Percentiles rank a stretch among this genome's conserved stretches.
Evolutionary conservation across 2,797 vertebrate genomes (phyloP).

Genomic region (Pterois miles): DNA sequence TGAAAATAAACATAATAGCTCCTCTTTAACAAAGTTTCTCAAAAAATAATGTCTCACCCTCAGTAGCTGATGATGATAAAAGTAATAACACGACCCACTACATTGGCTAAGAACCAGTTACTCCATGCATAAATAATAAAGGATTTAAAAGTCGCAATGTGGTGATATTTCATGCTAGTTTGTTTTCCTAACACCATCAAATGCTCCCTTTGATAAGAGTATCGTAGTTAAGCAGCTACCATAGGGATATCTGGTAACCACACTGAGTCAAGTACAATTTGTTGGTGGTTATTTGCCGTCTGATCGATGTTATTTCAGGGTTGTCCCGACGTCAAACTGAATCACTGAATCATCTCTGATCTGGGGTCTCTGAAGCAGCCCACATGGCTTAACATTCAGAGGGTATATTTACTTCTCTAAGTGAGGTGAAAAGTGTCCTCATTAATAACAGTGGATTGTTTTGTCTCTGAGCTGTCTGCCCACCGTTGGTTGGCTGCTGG

Average conservation of each 20-base stretch:
- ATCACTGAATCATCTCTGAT: constrained; percentile 52
- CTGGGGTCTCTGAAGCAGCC: constrained; percentile 37
- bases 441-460: constrained; percentile 66
- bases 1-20: no score
- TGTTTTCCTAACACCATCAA: not conserved
- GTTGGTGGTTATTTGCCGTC: constrained; percentile 16
- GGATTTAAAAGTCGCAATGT: not conserved
- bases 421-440: constrained; percentile 58
- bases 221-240: not conserved
- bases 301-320: constrained; percentile 49
- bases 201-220: not conserved
- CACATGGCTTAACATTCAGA: constrained; percentile 52
- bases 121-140: not conserved
- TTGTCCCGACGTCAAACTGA: constrained; percentile 42
- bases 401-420: constrained; percentile 61
- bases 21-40: not conserved
- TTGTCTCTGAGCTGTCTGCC: constrained; percentile 61
- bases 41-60: not conserved
- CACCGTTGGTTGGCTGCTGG: not conserved
- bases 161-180: not conserved
- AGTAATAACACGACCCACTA: not conserved
- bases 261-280: constrained; percentile 28
- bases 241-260: not conserved
- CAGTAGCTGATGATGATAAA: not conserved
- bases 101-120: not conserved